Evolutionary conservation across 2,797 vertebrate species (phyloP).

Genomic region (Bradypodion pumilum): DNA sequence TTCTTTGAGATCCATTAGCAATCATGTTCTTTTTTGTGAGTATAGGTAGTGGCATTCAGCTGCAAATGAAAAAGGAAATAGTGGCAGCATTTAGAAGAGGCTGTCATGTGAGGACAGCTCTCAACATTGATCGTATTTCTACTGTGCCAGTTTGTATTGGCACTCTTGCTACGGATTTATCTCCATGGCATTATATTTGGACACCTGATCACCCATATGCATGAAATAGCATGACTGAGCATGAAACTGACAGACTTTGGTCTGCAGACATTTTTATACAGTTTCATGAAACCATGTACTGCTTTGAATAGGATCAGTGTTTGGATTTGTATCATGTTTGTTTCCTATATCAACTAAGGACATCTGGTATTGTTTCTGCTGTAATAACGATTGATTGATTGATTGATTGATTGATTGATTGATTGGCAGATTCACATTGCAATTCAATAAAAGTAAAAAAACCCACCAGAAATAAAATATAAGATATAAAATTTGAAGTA

Average conservation of each 20-base stretch:
- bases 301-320: background rate
- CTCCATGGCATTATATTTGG: background rate
- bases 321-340: background rate
- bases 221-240: background rate
- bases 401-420: too few species aligned
- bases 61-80: constrained; percentile 55
- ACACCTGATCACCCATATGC: background rate
- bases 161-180: background rate
- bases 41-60: constrained; percentile 40
- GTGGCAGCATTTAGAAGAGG: constrained; percentile 52
- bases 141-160: background rate
- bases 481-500: too few species aligned
- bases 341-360: background rate
- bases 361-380: background rate
- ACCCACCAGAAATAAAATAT: too few species aligned
- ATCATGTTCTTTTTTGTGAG: constrained; percentile 25
- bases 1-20: constrained; percentile 45
- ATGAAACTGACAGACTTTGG: background rate
- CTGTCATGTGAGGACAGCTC: background rate
- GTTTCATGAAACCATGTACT: background rate
- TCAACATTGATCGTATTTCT: background rate
- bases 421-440: too few species aligned
- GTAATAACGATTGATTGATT: too few species aligned
- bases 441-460: too few species aligned
- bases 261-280: background rate